phyloP scores from a whole-genome alignment of 2,888 invertebrate species.

The Amphiduros pacificus region DNA sequence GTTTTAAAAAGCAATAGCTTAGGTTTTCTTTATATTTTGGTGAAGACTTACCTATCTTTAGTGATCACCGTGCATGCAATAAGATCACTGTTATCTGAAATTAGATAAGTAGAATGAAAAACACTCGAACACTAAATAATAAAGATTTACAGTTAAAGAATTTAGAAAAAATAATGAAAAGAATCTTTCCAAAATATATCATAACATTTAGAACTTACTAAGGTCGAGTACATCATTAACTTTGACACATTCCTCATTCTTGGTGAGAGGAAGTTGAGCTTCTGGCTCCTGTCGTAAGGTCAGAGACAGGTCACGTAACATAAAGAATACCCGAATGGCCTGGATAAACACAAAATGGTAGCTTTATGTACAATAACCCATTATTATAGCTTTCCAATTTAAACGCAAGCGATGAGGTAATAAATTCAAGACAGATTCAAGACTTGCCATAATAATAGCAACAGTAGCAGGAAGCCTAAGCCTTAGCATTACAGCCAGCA shows the following conservation, averaged over 20 bases:
- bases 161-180: not conserved
- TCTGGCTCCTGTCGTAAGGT: slow-evolving; percentile 81
- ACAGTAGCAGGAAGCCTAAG: too few relatives aligned
- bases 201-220: slow-evolving; percentile 76
- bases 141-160: not conserved
- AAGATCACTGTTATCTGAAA: slow-evolving; percentile 91
- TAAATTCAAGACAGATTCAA: too few relatives aligned
- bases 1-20: too few relatives aligned
- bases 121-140: not conserved
- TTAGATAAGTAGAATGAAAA: slow-evolving; percentile 9
- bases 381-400: too few relatives aligned
- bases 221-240: slow-evolving; percentile 93
- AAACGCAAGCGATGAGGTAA: too few relatives aligned
- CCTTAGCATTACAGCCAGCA: too few relatives aligned
- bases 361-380: too few relatives aligned
- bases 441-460: too few relatives aligned
- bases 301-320: slow-evolving; percentile 67
- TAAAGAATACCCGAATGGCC: slow-evolving; percentile 91
- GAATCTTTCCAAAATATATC: not conserved
- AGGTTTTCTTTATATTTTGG: too few relatives aligned
- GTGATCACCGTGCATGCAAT: slow-evolving; percentile 93
- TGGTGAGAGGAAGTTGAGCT: slow-evolving; percentile 84
- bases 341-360: too few relatives aligned
- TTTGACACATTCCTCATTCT: slow-evolving; percentile 84
- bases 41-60: slow-evolving; percentile 68